Conservation (phyloP, 2,888 invertebrate genomes). For the Lasioglossum morio region DNA sequence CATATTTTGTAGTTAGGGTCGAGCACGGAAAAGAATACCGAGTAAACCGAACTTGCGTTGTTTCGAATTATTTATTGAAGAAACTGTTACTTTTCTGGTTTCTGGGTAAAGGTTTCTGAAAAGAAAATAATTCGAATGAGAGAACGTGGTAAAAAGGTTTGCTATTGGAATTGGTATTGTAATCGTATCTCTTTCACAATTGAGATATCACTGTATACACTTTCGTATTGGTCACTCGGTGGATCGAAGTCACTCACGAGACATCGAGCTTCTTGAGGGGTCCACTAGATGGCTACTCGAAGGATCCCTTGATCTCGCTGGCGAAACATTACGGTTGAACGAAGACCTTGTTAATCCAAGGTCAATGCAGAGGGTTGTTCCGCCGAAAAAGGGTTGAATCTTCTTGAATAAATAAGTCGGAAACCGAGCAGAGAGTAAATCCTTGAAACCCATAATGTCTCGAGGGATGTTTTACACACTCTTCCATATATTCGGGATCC, state of each 20-base stretch:
- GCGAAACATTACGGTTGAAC: not conserved
- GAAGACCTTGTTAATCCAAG: slow-evolving; percentile 3
- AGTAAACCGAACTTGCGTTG: not conserved
- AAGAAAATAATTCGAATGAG: too few species aligned
- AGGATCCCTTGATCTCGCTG: slow-evolving; percentile 26
- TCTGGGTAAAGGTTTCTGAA: too few species aligned
- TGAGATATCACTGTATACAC: slow-evolving; percentile 14
- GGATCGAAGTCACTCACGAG: slow-evolving; percentile 64
- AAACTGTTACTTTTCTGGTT: not conserved
- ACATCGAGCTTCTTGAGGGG: slow-evolving; percentile 48
- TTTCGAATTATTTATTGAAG: not conserved
- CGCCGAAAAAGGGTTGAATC: not conserved
- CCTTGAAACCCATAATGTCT: not conserved
- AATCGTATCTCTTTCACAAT: too few species aligned
- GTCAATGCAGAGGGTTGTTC: not conserved
- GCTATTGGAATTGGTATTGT: too few species aligned
- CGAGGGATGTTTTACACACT: not conserved
- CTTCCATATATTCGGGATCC: not conserved
- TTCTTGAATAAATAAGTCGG: slow-evolving; percentile 4
- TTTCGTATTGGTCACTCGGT: slow-evolving; percentile 68
- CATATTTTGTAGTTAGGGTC: not conserved
- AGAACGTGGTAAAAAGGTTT: too few species aligned
- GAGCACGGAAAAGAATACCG: not conserved
- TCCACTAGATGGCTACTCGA: slow-evolving; percentile 57
- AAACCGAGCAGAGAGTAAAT: not conserved